phyloP scores from a whole-genome alignment of 2,888 invertebrate species.

The Lagria hirta region DNA sequence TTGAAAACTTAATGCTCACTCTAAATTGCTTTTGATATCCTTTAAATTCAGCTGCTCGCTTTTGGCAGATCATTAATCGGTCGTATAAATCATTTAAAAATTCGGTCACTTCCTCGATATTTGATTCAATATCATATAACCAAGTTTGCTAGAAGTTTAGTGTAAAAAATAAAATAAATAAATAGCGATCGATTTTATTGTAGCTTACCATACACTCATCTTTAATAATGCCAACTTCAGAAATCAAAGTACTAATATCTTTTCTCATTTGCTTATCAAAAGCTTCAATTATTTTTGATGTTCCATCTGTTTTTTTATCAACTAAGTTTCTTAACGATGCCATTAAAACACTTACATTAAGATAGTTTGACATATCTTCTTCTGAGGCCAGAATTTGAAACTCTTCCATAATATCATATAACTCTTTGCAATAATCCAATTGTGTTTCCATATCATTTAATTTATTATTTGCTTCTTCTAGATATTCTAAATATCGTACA shows the following conservation, averaged over 20 bases:
- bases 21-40: conserved; percentile 83
- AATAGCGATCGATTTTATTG: conserved; percentile 1
- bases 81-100: conserved; percentile 66
- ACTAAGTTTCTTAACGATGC: conserved; percentile 68
- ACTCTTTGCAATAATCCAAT: conserved; percentile 77
- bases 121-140: conserved; percentile 72
- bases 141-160: conserved; percentile 82
- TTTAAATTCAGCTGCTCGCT: conserved; percentile 73
- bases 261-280: conserved; percentile 75
- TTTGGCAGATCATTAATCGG: conserved; percentile 64
- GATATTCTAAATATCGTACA: conserved; percentile 69
- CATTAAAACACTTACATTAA: conserved; percentile 64
- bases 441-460: conserved; percentile 71
- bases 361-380: conserved; percentile 68
- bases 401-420: conserved; percentile 82
- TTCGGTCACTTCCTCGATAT: conserved; percentile 65
- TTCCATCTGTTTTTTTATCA: conserved; percentile 69
- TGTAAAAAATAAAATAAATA: not conserved
- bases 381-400: conserved; percentile 71
- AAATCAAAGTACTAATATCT: conserved; percentile 73
- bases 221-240: conserved; percentile 72
- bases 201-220: conserved; percentile 67
- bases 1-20: conserved; percentile 54
- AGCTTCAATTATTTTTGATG: conserved; percentile 66
- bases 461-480: conserved; percentile 66